Base-by-base conservation (phyloP, 2,888 invertebrate species). In the Chrysolina americana region DNA sequence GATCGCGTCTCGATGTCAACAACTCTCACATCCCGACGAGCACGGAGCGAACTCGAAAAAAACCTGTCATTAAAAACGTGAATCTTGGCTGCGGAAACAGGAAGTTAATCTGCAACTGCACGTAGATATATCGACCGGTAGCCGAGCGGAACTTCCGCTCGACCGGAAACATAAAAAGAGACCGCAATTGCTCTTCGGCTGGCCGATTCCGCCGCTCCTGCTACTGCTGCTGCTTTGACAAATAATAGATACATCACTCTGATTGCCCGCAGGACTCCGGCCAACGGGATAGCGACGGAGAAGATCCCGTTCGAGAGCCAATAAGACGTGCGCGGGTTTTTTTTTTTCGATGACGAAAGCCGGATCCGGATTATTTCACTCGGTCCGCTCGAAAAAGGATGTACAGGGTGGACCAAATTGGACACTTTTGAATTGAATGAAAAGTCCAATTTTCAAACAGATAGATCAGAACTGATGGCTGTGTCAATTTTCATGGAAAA, bases 111-210 rank as follows among this genome's bases (percentile, higher is more conserved):
- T 87, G 87, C 87, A 87, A 87, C 86, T 87, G 87, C 87, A 87
- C 87, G 87, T 87, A 87, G 86, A 87, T 84, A 56, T 87, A 87
- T 87, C 87, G 87, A 87, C 85, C 87, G 86, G 87, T 87, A 86
- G 87, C 86, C 85, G 86, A 85, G 87, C 87, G 87, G 87, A 87
- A 87, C 86, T 87, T 87, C 88, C 87, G 87, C 86, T 87, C 86
- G 86, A 87, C 87, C 87, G 88, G 88, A 88, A 87, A 88, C 87
- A 87, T 87, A 87, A 88, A 88, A 87, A 88, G 87, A 87, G 86
- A 87, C 87, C 87, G 87, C 87, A 87, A 87, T 87, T 85, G 86
- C 86, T 86, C 86, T 85, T 83, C 85, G 85, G 82, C 81, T 79
- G 80, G 81, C 80, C 59, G 59, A 23, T 59, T 28, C 59, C n/a